Conservation (phyloP, 2,888 invertebrate species). For the Protonemura montana region DNA sequence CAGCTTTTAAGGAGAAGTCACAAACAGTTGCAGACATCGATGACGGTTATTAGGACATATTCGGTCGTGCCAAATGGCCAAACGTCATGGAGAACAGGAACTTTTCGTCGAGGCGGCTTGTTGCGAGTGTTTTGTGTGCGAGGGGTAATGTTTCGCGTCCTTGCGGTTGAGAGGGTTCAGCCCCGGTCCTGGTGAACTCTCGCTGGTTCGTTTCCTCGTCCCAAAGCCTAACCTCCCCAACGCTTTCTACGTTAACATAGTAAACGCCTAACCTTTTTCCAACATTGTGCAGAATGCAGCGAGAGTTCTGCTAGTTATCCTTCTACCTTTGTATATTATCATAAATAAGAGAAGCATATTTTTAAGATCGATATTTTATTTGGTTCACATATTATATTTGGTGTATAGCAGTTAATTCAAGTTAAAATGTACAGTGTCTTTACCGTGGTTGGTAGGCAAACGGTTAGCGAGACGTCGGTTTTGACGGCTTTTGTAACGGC, state of each 20-base stretch:
- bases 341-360: slow-evolving; percentile 14
- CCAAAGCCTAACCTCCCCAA: background rate
- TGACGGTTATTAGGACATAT: background rate
- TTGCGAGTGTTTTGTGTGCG: background rate
- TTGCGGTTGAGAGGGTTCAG: background rate
- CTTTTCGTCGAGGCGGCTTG: background rate
- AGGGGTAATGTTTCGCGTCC: background rate
- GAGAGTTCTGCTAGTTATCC: background rate
- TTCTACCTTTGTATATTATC: slow-evolving; percentile 7
- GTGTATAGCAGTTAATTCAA: slow-evolving; percentile 22
- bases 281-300: background rate
- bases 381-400: slow-evolving; percentile 22
- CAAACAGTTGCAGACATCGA: background rate
- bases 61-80: background rate
- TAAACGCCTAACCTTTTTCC: background rate
- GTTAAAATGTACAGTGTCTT: slow-evolving; percentile 17
- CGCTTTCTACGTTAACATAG: background rate
- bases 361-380: background rate
- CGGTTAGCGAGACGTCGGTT: background rate
- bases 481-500: background rate
- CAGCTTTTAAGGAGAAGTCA: background rate
- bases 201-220: background rate
- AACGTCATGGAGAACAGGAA: background rate
- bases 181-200: background rate
- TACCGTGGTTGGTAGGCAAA: slow-evolving; percentile 2